Percentiles rank a stretch among this genome's conserved stretches.
Evolutionary conservation across 1,140 invertebrate genomes (phyloP).

Genomic region (Calephelis nemesis): DNA sequence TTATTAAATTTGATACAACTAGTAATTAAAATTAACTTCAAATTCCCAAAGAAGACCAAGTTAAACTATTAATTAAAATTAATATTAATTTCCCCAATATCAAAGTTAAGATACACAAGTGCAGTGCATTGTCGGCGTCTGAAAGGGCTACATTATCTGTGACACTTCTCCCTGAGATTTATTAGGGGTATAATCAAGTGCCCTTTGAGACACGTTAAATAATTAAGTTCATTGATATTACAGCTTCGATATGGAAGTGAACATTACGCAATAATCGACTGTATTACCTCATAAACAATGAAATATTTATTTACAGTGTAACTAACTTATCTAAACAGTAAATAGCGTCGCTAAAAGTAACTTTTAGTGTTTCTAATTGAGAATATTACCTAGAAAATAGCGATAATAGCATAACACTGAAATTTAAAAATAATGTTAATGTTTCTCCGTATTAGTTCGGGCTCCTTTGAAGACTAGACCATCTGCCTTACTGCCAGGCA

Average conservation of each 20-base stretch:
- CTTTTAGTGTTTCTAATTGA: too few relatives aligned
- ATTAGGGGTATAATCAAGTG: conserved; percentile 48
- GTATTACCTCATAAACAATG: conserved; percentile 6
- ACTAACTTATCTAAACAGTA: not conserved
- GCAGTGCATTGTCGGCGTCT: conserved; percentile 26
- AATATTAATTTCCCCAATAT: conserved; percentile 8
- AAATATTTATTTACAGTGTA: not conserved
- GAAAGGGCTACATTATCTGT: conserved; percentile 49
- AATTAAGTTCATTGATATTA: conserved; percentile 43
- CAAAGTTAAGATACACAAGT: conserved; percentile 4
- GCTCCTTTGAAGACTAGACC: too few relatives aligned
- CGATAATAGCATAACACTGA: too few relatives aligned
- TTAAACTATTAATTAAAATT: conserved; percentile 14
- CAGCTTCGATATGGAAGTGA: conserved; percentile 24
- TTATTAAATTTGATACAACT: too few relatives aligned
- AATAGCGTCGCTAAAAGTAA: too few relatives aligned
- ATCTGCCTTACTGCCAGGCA: too few relatives aligned
- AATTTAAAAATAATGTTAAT: too few relatives aligned
- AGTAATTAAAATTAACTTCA: too few relatives aligned
- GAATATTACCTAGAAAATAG: too few relatives aligned
- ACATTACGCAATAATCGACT: conserved; percentile 6
- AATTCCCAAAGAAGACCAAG: not conserved
- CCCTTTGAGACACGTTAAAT: conserved; percentile 45
- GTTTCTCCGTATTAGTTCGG: too few relatives aligned
- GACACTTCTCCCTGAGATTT: conserved; percentile 48